Evolutionary conservation across 1,140 invertebrate species (phyloP).

Genomic region (Drosophila bocqueti): DNA sequence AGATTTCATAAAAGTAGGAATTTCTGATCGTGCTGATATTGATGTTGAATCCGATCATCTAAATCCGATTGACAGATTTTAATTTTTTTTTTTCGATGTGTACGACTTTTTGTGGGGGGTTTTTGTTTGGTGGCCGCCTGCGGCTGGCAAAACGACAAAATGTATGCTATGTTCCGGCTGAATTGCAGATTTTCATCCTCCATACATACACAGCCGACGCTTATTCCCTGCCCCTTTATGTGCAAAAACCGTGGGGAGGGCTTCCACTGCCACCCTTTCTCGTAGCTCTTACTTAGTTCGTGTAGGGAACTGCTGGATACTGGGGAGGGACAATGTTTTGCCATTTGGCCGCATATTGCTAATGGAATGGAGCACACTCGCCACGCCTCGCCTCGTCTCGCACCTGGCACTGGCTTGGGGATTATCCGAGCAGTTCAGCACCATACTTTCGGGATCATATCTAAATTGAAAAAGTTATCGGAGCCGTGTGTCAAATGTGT

Average conservation of each 20-base stretch:
- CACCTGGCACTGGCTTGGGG: slow-evolving; percentile 31
- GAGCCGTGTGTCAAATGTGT: slow-evolving; percentile 52
- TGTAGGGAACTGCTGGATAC: slow-evolving; percentile 14
- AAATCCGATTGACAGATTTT: not conserved
- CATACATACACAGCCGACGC: slow-evolving; percentile 19
- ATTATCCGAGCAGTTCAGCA: slow-evolving; percentile 30
- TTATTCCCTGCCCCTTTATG: slow-evolving; percentile 46
- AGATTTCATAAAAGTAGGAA: too few species aligned
- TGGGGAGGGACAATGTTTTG: slow-evolving; percentile 40
- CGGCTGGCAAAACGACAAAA: slow-evolving; percentile 74
- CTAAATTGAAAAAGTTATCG: slow-evolving; percentile 58
- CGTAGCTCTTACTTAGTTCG: slow-evolving; percentile 34
- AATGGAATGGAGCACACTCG: slow-evolving; percentile 33
- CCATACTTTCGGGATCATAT: slow-evolving; percentile 53
- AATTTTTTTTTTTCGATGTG: not conserved
- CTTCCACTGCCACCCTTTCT: slow-evolving; percentile 1
- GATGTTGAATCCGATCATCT: not conserved
- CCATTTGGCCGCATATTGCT: slow-evolving; percentile 51
- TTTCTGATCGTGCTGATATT: not conserved
- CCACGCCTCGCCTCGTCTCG: not conserved
- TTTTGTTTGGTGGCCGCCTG: slow-evolving; percentile 58
- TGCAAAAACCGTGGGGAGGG: slow-evolving; percentile 11
- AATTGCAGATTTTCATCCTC: slow-evolving; percentile 72
- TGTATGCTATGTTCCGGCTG: slow-evolving; percentile 76
- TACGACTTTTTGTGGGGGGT: slow-evolving; percentile 22